phyloP scores from a whole-genome alignment of 2,888 invertebrate species.

The Epinotia ramella region DNA sequence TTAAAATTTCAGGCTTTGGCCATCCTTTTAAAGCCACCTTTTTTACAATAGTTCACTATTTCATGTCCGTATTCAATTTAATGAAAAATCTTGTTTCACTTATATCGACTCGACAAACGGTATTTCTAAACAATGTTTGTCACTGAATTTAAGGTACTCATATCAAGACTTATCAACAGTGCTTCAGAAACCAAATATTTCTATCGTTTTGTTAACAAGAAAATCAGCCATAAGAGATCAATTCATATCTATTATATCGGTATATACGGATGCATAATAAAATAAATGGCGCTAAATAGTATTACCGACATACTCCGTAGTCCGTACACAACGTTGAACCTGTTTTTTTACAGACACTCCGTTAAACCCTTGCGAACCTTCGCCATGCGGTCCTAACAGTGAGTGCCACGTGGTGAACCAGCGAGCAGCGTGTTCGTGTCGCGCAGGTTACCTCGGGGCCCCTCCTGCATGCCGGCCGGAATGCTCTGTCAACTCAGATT shows the following conservation, averaged over 20 bases:
- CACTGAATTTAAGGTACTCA: background rate
- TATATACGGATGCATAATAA: too few species aligned
- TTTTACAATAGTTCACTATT: too few species aligned
- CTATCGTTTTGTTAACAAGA: too few species aligned
- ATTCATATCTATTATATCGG: background rate
- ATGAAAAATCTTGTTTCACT: too few species aligned
- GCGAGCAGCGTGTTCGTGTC: slow-evolving; percentile 90
- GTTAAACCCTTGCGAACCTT: slow-evolving; percentile 89
- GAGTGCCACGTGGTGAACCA: slow-evolving; percentile 89
- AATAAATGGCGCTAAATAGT: background rate
- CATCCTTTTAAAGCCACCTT: too few species aligned
- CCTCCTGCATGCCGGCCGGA: slow-evolving; percentile 92
- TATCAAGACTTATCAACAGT: too few species aligned
- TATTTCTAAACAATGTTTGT: background rate
- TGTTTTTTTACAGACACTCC: slow-evolving; percentile 54
- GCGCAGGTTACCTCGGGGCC: slow-evolving; percentile 88
- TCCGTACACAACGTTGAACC: background rate
- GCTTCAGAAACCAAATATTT: too few species aligned
- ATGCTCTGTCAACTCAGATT: slow-evolving; percentile 91
- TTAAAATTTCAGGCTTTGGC: too few species aligned
- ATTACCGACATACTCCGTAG: background rate
- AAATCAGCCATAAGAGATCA: background rate
- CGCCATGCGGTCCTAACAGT: slow-evolving; percentile 92
- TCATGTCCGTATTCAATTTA: too few species aligned
- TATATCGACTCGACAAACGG: too few species aligned